These are phyloP conservation scores for Heteropelma amictum DNA, from an alignment of 2,888 invertebrate genomes.

Conservation along the genomic window DNA sequence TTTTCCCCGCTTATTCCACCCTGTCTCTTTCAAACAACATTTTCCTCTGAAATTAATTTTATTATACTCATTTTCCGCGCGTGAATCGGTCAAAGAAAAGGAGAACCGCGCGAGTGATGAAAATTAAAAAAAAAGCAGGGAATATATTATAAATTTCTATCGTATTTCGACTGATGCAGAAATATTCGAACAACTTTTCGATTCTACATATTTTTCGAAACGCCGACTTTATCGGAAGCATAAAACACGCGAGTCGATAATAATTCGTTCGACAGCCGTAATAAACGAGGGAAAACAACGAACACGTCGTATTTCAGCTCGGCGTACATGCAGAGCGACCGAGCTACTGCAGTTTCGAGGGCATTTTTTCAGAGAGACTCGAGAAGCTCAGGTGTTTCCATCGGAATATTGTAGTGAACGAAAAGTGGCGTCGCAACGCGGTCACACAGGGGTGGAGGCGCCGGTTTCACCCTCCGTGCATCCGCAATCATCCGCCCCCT, in stretches of 20 bases:
- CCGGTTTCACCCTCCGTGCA: conserved; percentile 53
- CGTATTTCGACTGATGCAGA: conserved; percentile 43
- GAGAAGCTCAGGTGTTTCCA: conserved; percentile 68
- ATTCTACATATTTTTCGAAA: conserved; percentile 30
- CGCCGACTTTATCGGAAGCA: too few relatives aligned
- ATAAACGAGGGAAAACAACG: too few relatives aligned
- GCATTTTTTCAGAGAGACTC: conserved; percentile 2
- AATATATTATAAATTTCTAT: conserved; percentile 51
- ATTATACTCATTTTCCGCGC: conserved; percentile 25
- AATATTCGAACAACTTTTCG: conserved; percentile 40
- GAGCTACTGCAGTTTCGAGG: neutral
- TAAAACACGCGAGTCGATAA: too few relatives aligned
- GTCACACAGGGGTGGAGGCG: conserved; percentile 70
- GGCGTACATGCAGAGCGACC: neutral
- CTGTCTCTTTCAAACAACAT: conserved; percentile 1
- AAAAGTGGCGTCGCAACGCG: conserved; percentile 66
- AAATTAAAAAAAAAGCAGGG: too few relatives aligned
- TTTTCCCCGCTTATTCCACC: neutral
- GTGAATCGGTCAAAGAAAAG: conserved; percentile 16
- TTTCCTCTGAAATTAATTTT: conserved; percentile 23
- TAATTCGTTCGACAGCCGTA: too few relatives aligned
- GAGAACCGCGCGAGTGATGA: conserved; percentile 20
- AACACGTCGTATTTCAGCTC: conserved; percentile 32
- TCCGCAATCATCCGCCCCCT: conserved; percentile 29
- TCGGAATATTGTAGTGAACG: conserved; percentile 61